These are phyloP conservation scores for Zaprionus tsacasi DNA, from an alignment of 1,140 invertebrate genomes.

Conservation along the genomic window DNA sequence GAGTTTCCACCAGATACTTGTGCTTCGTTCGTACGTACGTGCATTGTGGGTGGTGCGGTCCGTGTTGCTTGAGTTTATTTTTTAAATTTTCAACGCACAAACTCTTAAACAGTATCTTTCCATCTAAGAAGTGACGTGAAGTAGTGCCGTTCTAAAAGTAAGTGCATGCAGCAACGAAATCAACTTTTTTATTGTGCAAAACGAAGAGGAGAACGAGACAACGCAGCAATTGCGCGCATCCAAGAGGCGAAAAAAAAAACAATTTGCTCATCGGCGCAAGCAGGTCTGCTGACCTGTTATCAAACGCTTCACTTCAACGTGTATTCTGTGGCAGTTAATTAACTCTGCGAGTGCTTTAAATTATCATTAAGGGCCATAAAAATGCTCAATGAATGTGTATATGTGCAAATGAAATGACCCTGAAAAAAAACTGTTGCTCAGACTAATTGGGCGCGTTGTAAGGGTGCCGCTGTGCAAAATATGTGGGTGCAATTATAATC, in stretches of 20 bases:
- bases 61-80: conserved; percentile 64
- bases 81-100: conserved; percentile 57
- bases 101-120: conserved; percentile 43
- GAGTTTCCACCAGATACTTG: conserved; percentile 64
- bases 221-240: conserved; percentile 29
- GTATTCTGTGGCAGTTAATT: conserved; percentile 9
- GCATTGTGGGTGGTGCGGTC: conserved; percentile 76
- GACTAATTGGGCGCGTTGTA: neutral
- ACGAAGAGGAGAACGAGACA: conserved; percentile 29
- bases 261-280: conserved; percentile 29
- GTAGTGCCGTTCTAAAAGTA: conserved; percentile 57
- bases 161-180: conserved; percentile 39
- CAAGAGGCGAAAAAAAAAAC: conserved; percentile 11
- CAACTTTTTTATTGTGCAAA: conserved; percentile 21
- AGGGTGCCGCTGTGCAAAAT: neutral
- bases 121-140: conserved; percentile 46
- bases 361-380: conserved; percentile 5
- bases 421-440: conserved; percentile 52
- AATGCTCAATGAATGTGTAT: conserved; percentile 35
- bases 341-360: conserved; percentile 15
- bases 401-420: conserved; percentile 61
- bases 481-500: conserved; percentile 14
- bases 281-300: conserved; percentile 65
- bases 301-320: conserved; percentile 14
- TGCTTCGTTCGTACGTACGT: conserved; percentile 50